Conservation (phyloP, 2,797 vertebrate genomes). For the Semaprochilodus insignis region DNA sequence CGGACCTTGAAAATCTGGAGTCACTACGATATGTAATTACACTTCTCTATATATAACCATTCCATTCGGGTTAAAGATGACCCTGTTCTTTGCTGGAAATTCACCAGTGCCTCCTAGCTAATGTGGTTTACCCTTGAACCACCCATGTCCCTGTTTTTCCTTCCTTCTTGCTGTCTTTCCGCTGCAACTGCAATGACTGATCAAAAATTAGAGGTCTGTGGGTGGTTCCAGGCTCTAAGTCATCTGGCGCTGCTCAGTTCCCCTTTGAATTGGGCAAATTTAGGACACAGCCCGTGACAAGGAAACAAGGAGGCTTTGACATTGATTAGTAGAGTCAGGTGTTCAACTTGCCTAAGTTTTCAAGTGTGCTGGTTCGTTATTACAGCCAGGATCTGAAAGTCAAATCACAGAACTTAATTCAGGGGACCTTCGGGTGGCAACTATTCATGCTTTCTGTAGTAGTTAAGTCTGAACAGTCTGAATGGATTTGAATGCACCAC, state of each 20-base stretch:
- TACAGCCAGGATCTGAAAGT: not conserved
- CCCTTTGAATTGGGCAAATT: conserved; percentile 1
- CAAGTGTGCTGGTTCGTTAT: conserved; percentile 13
- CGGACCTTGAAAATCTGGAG: not conserved
- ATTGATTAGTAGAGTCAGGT: conserved; percentile 32
- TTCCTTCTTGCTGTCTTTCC: not conserved
- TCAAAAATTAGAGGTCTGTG: conserved; percentile 1
- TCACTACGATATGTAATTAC: not conserved
- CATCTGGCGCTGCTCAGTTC: conserved; percentile 1
- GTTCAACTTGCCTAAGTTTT: conserved; percentile 12
- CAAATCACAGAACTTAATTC: not conserved
- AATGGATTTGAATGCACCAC: too few species aligned
- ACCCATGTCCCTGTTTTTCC: not conserved
- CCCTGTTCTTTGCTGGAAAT: not conserved
- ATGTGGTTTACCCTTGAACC: conserved; percentile 1
- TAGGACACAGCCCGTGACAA: conserved; percentile 14
- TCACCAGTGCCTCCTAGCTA: not conserved
- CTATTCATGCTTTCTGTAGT: not conserved
- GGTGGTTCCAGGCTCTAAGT: not conserved
- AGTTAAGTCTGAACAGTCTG: not conserved
- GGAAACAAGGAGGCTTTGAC: not conserved
- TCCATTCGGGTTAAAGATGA: not conserved
- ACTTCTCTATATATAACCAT: not conserved
- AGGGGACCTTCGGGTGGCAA: too few species aligned
- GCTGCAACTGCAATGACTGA: not conserved